Percentiles rank a stretch among this genome's conserved stretches.
phyloP scores from a whole-genome alignment of 2,797 vertebrate species.

The Prionace glauca region DNA sequence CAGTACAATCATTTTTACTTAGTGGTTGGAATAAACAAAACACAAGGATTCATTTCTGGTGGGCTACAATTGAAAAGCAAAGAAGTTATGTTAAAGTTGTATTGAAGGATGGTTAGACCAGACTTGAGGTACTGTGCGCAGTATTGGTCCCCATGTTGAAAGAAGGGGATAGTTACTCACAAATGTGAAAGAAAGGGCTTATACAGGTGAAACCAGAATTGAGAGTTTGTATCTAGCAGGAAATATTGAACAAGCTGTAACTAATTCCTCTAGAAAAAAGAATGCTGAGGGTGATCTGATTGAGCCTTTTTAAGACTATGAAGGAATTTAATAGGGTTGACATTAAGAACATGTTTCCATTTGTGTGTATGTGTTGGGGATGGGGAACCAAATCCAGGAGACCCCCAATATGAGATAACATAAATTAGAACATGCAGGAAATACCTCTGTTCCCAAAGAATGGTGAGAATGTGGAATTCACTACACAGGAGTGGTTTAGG shows the following conservation, averaged over 20 bases:
- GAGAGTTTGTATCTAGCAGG: neutral
- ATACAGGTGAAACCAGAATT: neutral
- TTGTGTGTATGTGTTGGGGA: too few species aligned
- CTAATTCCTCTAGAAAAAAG: neutral
- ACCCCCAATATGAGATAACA: neutral
- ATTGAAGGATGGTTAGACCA: neutral
- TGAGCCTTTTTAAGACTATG: neutral
- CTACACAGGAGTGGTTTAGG: too few species aligned
- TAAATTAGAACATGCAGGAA: neutral
- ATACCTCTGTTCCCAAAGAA: neutral
- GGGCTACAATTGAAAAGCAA: neutral
- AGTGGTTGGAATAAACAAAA: neutral
- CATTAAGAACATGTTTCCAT: neutral
- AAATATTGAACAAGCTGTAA: neutral
- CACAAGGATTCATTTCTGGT: neutral
- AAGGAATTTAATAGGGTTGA: neutral
- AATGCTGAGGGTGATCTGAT: neutral
- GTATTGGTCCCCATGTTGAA: neutral
- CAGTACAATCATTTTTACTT: neutral
- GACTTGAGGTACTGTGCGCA: neutral
- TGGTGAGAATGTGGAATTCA: neutral
- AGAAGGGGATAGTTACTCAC: neutral
- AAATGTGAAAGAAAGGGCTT: neutral
- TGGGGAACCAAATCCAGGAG: too few species aligned
- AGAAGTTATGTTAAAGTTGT: neutral